A percentile compares a stretch with the other conserved stretches of the same genome.
phyloP scores from a whole-genome alignment of 2,113 vertebrate genomes.

The Brachyhypopomus occidentalis region DNA sequence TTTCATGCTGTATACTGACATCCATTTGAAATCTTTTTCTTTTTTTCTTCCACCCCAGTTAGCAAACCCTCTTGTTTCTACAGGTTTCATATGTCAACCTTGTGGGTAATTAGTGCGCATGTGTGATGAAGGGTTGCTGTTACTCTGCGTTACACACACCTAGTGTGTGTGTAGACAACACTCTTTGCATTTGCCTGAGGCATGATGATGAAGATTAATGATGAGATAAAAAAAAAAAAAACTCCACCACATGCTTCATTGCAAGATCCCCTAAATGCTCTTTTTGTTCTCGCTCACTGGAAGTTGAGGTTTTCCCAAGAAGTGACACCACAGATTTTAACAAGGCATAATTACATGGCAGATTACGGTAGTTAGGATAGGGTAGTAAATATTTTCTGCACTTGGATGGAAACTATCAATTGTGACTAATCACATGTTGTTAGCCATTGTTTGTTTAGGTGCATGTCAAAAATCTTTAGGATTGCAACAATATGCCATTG shows the following conservation, averaged over 20 bases:
- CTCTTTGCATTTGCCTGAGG: background rate
- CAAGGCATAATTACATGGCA: background rate
- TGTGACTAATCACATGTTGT: slow-evolving; percentile 21
- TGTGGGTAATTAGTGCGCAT: background rate
- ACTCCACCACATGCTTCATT: background rate
- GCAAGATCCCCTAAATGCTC: background rate
- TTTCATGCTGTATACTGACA: background rate
- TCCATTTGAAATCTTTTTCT: background rate
- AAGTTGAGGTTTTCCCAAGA: background rate
- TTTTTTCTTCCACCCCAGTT: background rate
- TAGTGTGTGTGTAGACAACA: background rate
- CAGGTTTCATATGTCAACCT: background rate
- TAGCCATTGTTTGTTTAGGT: slow-evolving; percentile 37
- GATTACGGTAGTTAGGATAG: background rate
- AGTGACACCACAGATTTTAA: background rate
- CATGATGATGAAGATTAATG: slow-evolving; percentile 18
- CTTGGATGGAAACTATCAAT: slow-evolving; percentile 20
- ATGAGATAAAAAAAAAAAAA: background rate
- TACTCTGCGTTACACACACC: background rate
- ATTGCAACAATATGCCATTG: background rate
- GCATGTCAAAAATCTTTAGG: background rate
- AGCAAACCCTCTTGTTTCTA: background rate
- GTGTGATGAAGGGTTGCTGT: background rate
- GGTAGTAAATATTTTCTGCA: slow-evolving; percentile 4
- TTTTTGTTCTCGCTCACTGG: background rate